Evolutionary conservation across 2,113 vertebrate species (phyloP).

Genomic region (Hucho hucho): DNA sequence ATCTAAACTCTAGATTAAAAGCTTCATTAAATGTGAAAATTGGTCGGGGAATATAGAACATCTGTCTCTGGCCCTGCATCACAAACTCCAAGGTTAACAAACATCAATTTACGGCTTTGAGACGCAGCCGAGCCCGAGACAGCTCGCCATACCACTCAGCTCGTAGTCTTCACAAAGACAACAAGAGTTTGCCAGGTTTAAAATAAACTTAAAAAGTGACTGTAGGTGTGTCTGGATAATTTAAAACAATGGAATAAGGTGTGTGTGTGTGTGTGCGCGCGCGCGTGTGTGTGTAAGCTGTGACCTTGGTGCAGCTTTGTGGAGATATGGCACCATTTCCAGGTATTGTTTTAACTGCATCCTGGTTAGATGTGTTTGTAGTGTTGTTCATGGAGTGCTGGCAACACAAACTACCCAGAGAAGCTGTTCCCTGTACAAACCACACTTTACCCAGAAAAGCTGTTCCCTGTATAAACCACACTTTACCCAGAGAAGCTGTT

Average conservation of each 20-base stretch:
- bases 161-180: slow-evolving; percentile 35
- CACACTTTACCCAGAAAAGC: too few species aligned
- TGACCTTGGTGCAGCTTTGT: too few species aligned
- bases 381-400: too few species aligned
- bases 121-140: slow-evolving; percentile 33
- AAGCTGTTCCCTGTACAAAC: too few species aligned
- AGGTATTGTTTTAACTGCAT: too few species aligned
- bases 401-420: too few species aligned
- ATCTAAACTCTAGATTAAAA: slow-evolving; percentile 74
- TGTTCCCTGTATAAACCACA: too few species aligned
- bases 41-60: slow-evolving; percentile 76
- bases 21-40: slow-evolving; percentile 80
- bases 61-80: slow-evolving; percentile 69
- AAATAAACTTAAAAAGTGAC: slow-evolving; percentile 37
- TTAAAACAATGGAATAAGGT: too few species aligned
- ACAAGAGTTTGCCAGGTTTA: slow-evolving; percentile 49
- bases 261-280: background rate
- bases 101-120: slow-evolving; percentile 62
- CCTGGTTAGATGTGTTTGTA: too few species aligned
- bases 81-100: slow-evolving; percentile 76
- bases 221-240: slow-evolving; percentile 10
- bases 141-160: background rate
- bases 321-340: too few species aligned
- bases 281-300: background rate
- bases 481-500: too few species aligned